Evolutionary conservation across 2,797 vertebrate genomes (phyloP), one percentile per base, ranked within the genome.

Genomic region (Aeoliscus strigatus): DNA sequence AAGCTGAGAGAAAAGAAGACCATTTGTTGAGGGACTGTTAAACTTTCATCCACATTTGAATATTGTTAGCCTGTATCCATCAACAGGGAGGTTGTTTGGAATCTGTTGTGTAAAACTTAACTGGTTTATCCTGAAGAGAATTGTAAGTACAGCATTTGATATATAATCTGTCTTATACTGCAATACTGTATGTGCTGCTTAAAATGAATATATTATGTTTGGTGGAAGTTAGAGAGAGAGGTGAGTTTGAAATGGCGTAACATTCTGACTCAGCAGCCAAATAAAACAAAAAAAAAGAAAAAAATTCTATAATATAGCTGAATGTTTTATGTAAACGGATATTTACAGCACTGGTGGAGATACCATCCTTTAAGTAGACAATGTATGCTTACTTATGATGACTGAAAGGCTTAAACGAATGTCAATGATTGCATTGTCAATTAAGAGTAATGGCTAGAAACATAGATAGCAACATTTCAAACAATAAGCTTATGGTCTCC

Each of bases 1-100:
- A 69, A 72, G 72, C 60, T 49, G 8, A 50, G 43, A 79, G 66
- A 74, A 77, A 75, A 70, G 60, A 54, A 47, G 70, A 70, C 36
- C 43, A 51, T 58, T 73, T 54, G 55, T 56, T 72, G 49, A 70
- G 68, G 54, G 57, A 44, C 30, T 62, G 61, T 67, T 69, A 60
- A 71, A 77, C 63, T 69, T 80, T 77, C 57, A 60, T 46, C 33
- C 12, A 34, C 53, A 63, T 52, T 66, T 70, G 65, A n/a, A 48
- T 56, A 34, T 51, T 67, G 43, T 59, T 58, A 37, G 33, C 63
- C 39, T 70, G 11, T 35, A 43, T 69, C 36, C 26, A 64, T 50
- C 29, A 66, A 39, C 43, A 50, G 42, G 36, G 31, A 57, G 2
- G 31, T 29, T 63, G 43, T 57, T 69, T 54, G 33, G 31, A 52